Conservation (phyloP, 1,140 invertebrate genomes). For the Halictus rubicundus region DNA sequence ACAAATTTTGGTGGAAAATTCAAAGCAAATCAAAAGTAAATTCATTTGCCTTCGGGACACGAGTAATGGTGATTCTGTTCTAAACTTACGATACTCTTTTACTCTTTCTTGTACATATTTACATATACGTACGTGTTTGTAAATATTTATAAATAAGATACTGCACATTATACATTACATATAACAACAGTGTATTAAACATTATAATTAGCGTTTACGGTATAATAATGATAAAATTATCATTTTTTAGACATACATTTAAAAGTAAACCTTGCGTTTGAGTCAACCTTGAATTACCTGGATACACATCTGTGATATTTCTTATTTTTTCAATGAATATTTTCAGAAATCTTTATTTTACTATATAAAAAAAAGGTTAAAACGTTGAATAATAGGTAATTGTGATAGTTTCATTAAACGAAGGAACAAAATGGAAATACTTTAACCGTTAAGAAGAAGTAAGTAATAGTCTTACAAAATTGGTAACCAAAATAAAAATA, state of each 20-base stretch:
- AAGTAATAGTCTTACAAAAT: neutral
- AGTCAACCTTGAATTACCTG: constrained; percentile 19
- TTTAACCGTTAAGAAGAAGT: neutral
- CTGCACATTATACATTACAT: neutral
- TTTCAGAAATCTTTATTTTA: neutral
- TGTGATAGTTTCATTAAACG: neutral
- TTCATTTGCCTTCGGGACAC: neutral
- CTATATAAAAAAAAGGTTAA: neutral
- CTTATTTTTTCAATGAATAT: neutral
- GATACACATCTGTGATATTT: neutral
- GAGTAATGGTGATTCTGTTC: too few species aligned
- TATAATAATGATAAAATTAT: neutral
- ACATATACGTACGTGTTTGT: neutral
- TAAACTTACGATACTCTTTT: neutral
- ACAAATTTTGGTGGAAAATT: too few species aligned
- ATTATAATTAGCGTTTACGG: neutral
- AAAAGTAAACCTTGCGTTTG: neutral
- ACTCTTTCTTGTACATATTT: neutral
- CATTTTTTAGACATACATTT: neutral
- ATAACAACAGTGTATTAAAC: neutral
- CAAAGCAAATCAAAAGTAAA: too few species aligned
- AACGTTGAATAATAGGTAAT: neutral
- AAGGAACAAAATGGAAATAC: neutral
- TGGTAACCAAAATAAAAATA: neutral
- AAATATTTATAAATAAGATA: neutral